These are phyloP conservation scores for Drosophila teissieri DNA, from an alignment of 1,140 invertebrate genomes.

Conservation along the genomic window DNA sequence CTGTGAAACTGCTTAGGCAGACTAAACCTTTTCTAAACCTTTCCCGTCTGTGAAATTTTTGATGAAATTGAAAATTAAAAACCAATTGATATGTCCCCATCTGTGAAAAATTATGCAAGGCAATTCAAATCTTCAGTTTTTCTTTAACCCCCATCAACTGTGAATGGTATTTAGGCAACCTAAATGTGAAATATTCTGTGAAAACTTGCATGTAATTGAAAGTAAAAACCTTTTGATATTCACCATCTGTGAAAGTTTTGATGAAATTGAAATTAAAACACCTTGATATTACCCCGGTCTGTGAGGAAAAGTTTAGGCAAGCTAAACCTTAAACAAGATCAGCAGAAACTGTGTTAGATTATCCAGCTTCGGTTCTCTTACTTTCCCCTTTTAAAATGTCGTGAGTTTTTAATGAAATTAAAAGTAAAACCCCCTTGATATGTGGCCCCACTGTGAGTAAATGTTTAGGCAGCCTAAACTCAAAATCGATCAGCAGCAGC, in stretches of 20 bases:
- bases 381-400: slow-evolving; percentile 3
- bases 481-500: slow-evolving; percentile 31
- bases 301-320: slow-evolving; percentile 7
- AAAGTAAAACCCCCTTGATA: slow-evolving; percentile 51
- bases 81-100: neutral
- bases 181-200: slow-evolving; percentile 15
- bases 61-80: slow-evolving; percentile 22
- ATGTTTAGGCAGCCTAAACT: slow-evolving; percentile 26
- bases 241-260: slow-evolving; percentile 19
- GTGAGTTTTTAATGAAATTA: slow-evolving; percentile 56
- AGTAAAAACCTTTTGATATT: slow-evolving; percentile 16
- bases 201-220: slow-evolving; percentile 30
- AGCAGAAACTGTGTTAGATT: slow-evolving; percentile 3
- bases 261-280: slow-evolving; percentile 25
- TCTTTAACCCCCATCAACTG: neutral
- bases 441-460: slow-evolving; percentile 44
- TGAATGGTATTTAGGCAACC: neutral
- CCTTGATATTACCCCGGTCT: slow-evolving; percentile 7
- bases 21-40: too few species aligned
- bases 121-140: too few species aligned
- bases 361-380: neutral
- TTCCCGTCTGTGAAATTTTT: slow-evolving; percentile 17
- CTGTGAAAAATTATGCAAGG: slow-evolving; percentile 3
- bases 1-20: too few species aligned
- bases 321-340: slow-evolving; percentile 1